Percentiles rank a stretch among this genome's conserved stretches.
Conservation (phyloP, 1,140 invertebrate species). For the Drosophila orosa region DNA sequence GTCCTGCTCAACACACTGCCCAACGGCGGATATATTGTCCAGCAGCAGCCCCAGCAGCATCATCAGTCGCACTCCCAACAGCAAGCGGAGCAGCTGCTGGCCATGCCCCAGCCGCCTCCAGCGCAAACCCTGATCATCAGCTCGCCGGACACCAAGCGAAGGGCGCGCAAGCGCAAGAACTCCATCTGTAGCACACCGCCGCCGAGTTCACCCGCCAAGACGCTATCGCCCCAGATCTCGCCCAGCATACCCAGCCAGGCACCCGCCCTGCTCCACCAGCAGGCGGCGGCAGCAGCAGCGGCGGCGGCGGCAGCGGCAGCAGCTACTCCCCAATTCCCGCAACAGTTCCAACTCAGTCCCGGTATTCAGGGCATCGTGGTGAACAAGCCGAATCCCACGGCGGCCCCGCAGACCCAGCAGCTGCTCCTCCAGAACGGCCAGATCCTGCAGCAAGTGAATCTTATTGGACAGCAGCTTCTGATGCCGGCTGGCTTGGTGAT, state of each 20-base stretch:
- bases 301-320: constrained; percentile 29
- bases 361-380: constrained; percentile 85
- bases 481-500: constrained; percentile 92
- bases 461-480: constrained; percentile 92
- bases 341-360: constrained; percentile 88
- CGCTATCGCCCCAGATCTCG: constrained; percentile 79
- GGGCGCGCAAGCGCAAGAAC: constrained; percentile 57
- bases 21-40: constrained; percentile 91
- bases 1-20: constrained; percentile 93
- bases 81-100: constrained; percentile 85
- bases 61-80: constrained; percentile 85
- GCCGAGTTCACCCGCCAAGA: constrained; percentile 59
- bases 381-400: constrained; percentile 87
- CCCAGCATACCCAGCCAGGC: constrained; percentile 81
- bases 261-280: constrained; percentile 70
- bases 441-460: constrained; percentile 90
- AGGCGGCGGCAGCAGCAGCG: constrained; percentile 53
- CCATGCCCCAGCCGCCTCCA: constrained; percentile 86
- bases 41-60: constrained; percentile 48
- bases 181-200: constrained; percentile 64
- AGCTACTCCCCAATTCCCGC: constrained; percentile 85
- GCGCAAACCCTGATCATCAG: constrained; percentile 81
- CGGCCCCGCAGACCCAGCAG: constrained; percentile 89
- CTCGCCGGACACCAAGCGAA: constrained; percentile 86
- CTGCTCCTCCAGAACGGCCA: constrained; percentile 87